Base-by-base conservation (phyloP, 2,888 invertebrate genomes). In the Halocaridina rubra region DNA sequence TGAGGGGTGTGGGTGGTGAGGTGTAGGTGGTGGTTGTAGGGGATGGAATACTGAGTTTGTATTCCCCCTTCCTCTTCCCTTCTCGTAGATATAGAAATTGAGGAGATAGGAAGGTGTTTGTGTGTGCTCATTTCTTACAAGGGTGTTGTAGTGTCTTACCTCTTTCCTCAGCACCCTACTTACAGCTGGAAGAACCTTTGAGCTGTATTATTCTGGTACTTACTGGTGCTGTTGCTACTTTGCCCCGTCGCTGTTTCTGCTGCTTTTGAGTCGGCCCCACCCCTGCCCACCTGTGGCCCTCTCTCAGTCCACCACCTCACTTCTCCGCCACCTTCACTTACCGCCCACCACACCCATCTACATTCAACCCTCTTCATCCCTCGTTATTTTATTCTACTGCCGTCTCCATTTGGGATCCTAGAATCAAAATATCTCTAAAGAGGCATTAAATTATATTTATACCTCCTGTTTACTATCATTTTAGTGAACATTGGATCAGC, bases 11-110 rank as follows among this genome's bases (percentile, higher is more conserved):
- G 67, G 67, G 67, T 76, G 81, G 76, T 81, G 67, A 76, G 76
- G 81, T 81, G 81, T 75, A 76, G 81, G 75, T 74, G 81, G 74
- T 75, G 81, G 81, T 75, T 76, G 81, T 81, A 69, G 33, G 57
- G 75, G 80, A 64, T 61, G 80, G 74, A n/a, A n/a, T n/a, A n/a
- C n/a, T n/a, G n/a, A n/a, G n/a, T n/a, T n/a, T n/a, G n/a, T n/a
- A n/a, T n/a, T n/a, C n/a, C n/a, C n/a, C n/a, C n/a, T n/a, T n/a
- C n/a, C n/a, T n/a, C n/a, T n/a, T n/a, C n/a, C n/a, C n/a, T n/a
- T n/a, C n/a, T n/a, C n/a, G n/a, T n/a, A n/a, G n/a, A n/a, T n/a
- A n/a, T n/a, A n/a, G n/a, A n/a, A n/a, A n/a, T n/a, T n/a, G n/a
- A n/a, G n/a, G n/a, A n/a, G n/a, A n/a, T n/a, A n/a, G n/a, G n/a